These are phyloP conservation scores for Megalopta genalis DNA, from an alignment of 1,140 invertebrate genomes.

Conservation along the genomic window DNA sequence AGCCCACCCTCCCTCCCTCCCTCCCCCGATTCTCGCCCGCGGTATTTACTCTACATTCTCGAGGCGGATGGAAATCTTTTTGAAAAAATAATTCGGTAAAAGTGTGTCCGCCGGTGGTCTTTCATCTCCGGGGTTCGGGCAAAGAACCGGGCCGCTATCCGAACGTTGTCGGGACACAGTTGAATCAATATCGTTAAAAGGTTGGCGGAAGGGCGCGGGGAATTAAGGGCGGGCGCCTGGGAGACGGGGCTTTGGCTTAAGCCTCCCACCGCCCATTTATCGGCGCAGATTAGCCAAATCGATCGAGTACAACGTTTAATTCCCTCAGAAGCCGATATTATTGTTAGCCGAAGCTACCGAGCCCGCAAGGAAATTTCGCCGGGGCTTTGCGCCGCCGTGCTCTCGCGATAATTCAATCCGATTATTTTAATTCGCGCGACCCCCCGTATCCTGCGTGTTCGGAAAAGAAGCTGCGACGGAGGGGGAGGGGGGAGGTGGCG, in stretches of 20 bases:
- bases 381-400: background rate
- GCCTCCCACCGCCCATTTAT: conserved; percentile 5
- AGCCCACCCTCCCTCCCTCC: too few relatives aligned
- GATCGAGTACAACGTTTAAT: conserved; percentile 13
- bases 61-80: background rate
- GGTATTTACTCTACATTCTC: too few relatives aligned
- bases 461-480: too few relatives aligned
- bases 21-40: too few relatives aligned
- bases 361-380: background rate
- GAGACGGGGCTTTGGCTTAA: conserved; percentile 9
- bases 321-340: background rate
- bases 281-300: conserved; percentile 27
- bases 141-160: background rate
- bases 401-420: background rate
- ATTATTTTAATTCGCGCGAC: background rate
- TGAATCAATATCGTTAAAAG: conserved; percentile 29
- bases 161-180: background rate
- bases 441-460: too few relatives aligned
- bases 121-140: background rate
- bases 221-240: too few relatives aligned
- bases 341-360: background rate
- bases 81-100: background rate
- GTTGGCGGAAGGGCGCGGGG: background rate
- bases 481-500: too few relatives aligned
- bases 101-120: background rate